Evolutionary conservation across 2,888 invertebrate species (phyloP), one percentile per base, ranked within the genome.

Genomic region (Colostygia pectinataria): DNA sequence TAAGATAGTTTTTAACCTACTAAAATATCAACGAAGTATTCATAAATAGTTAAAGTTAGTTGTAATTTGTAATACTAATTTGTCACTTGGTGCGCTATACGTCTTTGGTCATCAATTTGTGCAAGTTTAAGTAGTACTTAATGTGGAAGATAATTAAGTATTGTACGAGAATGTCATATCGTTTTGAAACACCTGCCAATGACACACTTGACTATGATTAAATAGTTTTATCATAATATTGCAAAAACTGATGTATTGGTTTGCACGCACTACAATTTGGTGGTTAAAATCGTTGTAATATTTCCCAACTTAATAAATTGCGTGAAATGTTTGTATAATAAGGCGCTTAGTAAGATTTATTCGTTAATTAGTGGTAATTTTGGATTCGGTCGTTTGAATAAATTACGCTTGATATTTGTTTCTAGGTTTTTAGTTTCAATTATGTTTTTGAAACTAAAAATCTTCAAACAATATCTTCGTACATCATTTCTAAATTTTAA

Each of bases 181-280:
- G 25, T 52, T 52, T 46, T 52, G 52, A 42, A 52, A 52, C 24
- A n/a, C 9, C 10, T 8, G 12, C 9, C 45, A 45, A 41, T 45
- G 46, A 42, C 45, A 51, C 20, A 47, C 46, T 31, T 32, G 10
- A 1, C 20, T 49, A 18, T 24, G 14, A 28, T 33, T 33, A 49
- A 15, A 38, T 20, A 5, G 36, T 20, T 36, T 41, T 1, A 23
- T 4, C 23, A 8, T 25, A 25, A 14, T 14, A 27, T 42, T 27
- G 39, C 39, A 29, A 7, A 31, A 40, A 36, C 13, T 18, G 18
- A 28, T 8, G 10, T 36, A 24, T 39, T 23, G 18, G 15, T 27
- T 37, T 38, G 12, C 23, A 28, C 14, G 14, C n/a, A 50, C 32
- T 42, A 28, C 18, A 39, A 44, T 50, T 50, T 39, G 15, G 29